Evolutionary conservation across 2,113 vertebrate species (phyloP).

Genomic region (Solea solea): DNA sequence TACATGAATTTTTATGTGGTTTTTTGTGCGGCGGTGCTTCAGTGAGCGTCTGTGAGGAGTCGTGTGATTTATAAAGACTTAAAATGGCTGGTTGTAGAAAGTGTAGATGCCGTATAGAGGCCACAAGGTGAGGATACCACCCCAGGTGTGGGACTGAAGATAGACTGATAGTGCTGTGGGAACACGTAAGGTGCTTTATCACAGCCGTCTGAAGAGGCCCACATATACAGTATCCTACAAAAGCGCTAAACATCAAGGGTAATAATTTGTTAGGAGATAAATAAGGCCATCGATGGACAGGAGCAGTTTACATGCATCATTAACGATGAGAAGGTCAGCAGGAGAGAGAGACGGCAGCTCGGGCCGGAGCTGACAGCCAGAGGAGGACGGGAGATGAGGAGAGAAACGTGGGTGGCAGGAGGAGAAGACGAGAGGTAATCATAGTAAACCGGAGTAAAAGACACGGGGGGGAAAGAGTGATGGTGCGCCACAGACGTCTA

Average conservation of each 20-base stretch:
- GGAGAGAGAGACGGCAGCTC: constrained; percentile 64
- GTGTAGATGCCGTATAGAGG: constrained; percentile 21
- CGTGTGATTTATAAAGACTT: background rate
- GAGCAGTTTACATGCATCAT: constrained; percentile 77
- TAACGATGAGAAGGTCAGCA: constrained; percentile 77
- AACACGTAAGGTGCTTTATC: constrained; percentile 63
- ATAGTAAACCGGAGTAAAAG: constrained; percentile 16
- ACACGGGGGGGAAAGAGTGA: constrained; percentile 1
- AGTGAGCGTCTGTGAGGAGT: background rate
- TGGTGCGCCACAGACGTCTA: background rate
- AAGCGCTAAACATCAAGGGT: constrained; percentile 58
- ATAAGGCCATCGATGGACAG: constrained; percentile 73
- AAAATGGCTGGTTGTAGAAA: background rate
- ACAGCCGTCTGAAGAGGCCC: constrained; percentile 39
- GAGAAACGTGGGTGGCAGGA: constrained; percentile 13
- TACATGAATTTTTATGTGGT: constrained; percentile 5
- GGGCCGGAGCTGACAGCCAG: constrained; percentile 51
- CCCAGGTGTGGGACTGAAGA: constrained; percentile 47
- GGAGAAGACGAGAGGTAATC: constrained; percentile 24
- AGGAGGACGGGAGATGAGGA: constrained; percentile 24
- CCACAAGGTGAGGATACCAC: constrained; percentile 50
- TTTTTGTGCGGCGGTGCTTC: background rate
- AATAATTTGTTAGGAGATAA: constrained; percentile 75
- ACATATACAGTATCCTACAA: constrained; percentile 16
- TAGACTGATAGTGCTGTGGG: constrained; percentile 52